Percentiles rank a stretch among this genome's conserved stretches.
Conservation (phyloP, 2,888 invertebrate genomes). For the Molorchus minor region DNA sequence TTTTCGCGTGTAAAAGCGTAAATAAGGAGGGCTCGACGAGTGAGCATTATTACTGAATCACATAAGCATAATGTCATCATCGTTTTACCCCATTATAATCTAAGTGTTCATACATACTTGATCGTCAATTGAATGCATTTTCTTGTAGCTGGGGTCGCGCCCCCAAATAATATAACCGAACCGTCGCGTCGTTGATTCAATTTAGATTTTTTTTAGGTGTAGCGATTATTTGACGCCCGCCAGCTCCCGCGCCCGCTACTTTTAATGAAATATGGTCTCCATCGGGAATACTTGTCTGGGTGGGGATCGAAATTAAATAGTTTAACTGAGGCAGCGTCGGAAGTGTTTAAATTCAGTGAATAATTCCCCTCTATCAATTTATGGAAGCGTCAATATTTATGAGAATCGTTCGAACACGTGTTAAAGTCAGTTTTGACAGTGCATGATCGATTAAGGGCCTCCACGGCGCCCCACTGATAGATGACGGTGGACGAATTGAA, state of each 20-base stretch:
- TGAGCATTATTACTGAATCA: slow-evolving; percentile 46
- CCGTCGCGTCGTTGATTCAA: slow-evolving; percentile 74
- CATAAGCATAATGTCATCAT: slow-evolving; percentile 57
- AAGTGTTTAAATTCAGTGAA: slow-evolving; percentile 52
- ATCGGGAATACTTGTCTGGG: slow-evolving; percentile 52
- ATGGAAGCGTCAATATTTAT: slow-evolving; percentile 52
- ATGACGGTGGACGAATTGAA: slow-evolving; percentile 44
- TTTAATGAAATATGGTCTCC: slow-evolving; percentile 63
- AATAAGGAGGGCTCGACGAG: background rate
- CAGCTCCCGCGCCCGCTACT: slow-evolving; percentile 48
- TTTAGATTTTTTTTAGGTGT: slow-evolving; percentile 69
- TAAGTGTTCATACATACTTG: slow-evolving; percentile 62
- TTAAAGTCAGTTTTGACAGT: slow-evolving; percentile 46
- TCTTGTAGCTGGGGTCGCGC: slow-evolving; percentile 57
- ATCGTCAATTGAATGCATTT: slow-evolving; percentile 61
- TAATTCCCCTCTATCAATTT: slow-evolving; percentile 53
- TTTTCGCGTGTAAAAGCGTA: slow-evolving; percentile 14
- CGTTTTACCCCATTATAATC: slow-evolving; percentile 52
- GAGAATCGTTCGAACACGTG: slow-evolving; percentile 50
- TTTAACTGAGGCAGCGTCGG: slow-evolving; percentile 58
- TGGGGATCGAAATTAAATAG: slow-evolving; percentile 59
- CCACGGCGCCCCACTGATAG: slow-evolving; percentile 20
- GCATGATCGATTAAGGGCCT: slow-evolving; percentile 38
- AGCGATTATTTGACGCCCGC: slow-evolving; percentile 63
- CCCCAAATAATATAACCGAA: slow-evolving; percentile 73